A percentile compares a stretch with the other conserved stretches of the same genome.
These are phyloP conservation scores for Pangasius macronema DNA, from an alignment of 2,797 vertebrate species.

Conservation along the genomic window DNA sequence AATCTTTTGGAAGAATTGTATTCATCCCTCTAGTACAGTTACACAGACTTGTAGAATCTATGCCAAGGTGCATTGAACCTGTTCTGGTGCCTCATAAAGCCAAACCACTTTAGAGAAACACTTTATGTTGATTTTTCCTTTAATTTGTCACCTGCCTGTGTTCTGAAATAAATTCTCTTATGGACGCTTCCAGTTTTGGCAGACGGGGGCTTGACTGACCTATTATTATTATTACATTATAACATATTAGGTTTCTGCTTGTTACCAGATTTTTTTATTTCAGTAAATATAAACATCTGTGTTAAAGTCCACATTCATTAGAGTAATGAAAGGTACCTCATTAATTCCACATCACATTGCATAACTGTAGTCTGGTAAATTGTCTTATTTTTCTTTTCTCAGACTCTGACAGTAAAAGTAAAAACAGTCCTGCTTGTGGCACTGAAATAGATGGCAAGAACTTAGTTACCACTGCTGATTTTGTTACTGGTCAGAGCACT, in stretches of 20 bases:
- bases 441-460: not conserved
- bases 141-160: not conserved
- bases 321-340: constrained; percentile 29
- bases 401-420: not conserved
- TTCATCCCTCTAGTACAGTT: not conserved
- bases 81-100: not conserved
- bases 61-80: not conserved
- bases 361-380: not conserved
- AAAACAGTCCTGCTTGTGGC: not conserved
- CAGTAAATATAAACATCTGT: constrained; percentile 13
- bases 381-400: constrained; percentile 11
- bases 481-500: not conserved
- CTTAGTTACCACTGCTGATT: not conserved
- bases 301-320: constrained; percentile 15
- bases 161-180: constrained; percentile 17
- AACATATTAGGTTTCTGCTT: not conserved
- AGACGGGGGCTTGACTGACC: not conserved
- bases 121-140: not conserved
- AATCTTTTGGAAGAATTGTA: not conserved
- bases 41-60: not conserved
- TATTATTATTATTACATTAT: constrained; percentile 3
- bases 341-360: constrained; percentile 38
- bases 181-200: not conserved
- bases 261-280: constrained; percentile 1
- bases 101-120: not conserved